These are phyloP conservation scores for Hetaerina titia DNA, from an alignment of 2,888 invertebrate genomes.

Conservation along the genomic window DNA sequence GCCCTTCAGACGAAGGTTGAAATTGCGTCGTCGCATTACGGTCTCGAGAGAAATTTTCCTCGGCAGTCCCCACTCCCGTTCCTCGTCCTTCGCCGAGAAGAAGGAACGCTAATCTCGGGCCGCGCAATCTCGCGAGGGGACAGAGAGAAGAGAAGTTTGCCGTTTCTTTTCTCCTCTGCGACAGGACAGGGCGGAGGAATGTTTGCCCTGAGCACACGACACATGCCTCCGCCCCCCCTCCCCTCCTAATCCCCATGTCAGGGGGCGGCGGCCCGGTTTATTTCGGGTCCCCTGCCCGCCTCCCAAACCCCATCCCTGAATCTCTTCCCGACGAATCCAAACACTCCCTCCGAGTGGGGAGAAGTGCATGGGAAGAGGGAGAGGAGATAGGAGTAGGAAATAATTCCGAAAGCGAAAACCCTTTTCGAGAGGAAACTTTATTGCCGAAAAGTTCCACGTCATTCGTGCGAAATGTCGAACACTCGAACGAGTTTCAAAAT, in stretches of 20 bases:
- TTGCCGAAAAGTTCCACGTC: background rate
- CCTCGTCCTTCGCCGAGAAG: too few relatives aligned
- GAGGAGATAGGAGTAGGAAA: background rate
- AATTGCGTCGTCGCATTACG: too few relatives aligned
- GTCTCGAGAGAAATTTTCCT: too few relatives aligned
- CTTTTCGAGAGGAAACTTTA: background rate
- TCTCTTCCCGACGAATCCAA: background rate
- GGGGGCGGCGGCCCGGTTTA: background rate
- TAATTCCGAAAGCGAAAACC: background rate
- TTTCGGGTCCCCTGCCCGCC: background rate
- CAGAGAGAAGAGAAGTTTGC: background rate
- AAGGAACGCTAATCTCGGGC: background rate
- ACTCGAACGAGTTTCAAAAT: too few relatives aligned
- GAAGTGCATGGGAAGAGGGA: background rate
- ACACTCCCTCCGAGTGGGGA: background rate
- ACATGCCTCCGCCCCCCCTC: background rate
- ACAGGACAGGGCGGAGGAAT: background rate
- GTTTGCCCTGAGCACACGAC: background rate
- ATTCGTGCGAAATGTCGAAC: too few relatives aligned
- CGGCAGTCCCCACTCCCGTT: too few relatives aligned
- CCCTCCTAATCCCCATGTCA: background rate
- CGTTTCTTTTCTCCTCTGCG: background rate
- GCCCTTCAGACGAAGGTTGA: too few relatives aligned
- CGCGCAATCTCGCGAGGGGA: background rate
- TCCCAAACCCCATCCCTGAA: background rate